Evolutionary conservation across 2,797 vertebrate genomes (phyloP), one percentile per base, ranked within the genome.

Genomic region (Aldrovandia affinis): DNA sequence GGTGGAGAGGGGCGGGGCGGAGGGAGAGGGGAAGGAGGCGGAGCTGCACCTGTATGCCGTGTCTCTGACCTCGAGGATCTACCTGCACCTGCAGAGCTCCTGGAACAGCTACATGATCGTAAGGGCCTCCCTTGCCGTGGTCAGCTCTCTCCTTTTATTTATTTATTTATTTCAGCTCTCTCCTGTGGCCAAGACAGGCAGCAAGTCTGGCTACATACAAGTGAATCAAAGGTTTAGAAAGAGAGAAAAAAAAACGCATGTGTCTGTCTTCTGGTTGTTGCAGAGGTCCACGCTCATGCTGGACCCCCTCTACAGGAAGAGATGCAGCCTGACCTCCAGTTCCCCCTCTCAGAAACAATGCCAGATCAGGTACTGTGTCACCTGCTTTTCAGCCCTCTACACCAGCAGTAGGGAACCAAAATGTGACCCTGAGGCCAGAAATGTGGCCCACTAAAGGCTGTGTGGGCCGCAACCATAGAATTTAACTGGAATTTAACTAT

Each of bases 61-160:
- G 30, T 96, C 96, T 0, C 89, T 85, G 12, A 88, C 87, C 0
- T 97, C 96, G 47, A 93, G 90, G 42, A 92, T 97, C 84, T 96
- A 94, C 89, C 90, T 96, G 52, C 93, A 95, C 54, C 92, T 97
- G n/a, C 95, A 94, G 89, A 96, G 94, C 87, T 91, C 91, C 0
- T 96, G 96, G 96, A 96, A 90, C 93, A 95, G 95, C 87, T 96
- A 93, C 79, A 89, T 95, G 10, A 96, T 96, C 44, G 96, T 97
- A 93, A 93, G 95, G 28, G 15, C 73, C 0, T 12, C 20, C 39
- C 28, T 77, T 30, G 55, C 54, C 2, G 33, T 12, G 54, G 2
- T 57, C 6, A 54, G 54, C 33, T 61, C 33, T 63, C 47, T 79
- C 47, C 15, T 52, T 33, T 59, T 2, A 28, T n/a, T 30, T 9